Conservation (phyloP, 2,888 invertebrate genomes). For the Morpho achilles region DNA sequence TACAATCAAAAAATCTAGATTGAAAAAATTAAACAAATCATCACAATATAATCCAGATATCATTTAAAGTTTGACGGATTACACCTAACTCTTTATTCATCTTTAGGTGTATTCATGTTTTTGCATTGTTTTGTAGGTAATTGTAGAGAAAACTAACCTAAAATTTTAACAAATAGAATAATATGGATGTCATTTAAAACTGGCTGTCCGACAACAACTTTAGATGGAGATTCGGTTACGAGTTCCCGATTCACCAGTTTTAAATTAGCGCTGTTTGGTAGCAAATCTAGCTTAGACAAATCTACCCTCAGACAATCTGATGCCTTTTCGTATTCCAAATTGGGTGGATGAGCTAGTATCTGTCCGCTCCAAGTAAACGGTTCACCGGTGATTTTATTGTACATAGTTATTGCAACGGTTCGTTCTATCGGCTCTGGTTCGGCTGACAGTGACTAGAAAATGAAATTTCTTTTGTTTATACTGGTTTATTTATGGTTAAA, state of each 20-base stretch:
- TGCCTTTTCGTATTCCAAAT: constrained; percentile 38
- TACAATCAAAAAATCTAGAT: too few species aligned
- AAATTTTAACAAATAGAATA: constrained; percentile 38
- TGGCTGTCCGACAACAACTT: constrained; percentile 46
- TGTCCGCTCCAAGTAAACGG: constrained; percentile 50
- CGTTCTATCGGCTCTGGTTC: constrained; percentile 29
- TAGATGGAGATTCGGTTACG: constrained; percentile 39
- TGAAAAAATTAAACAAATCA: too few species aligned
- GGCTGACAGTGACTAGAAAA: constrained; percentile 45
- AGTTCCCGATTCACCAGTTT: constrained; percentile 43
- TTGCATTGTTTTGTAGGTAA: neutral
- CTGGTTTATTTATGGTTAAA: too few species aligned
- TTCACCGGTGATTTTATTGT: constrained; percentile 56
- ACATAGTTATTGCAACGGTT: constrained; percentile 48
- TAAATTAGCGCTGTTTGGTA: constrained; percentile 55
- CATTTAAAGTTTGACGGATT: too few species aligned
- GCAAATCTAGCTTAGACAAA: constrained; percentile 43
- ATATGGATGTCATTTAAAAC: constrained; percentile 49
- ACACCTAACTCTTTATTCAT: too few species aligned
- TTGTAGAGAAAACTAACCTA: constrained; percentile 2
- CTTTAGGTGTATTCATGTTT: too few species aligned
- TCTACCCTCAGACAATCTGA: constrained; percentile 40
- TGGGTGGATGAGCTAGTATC: constrained; percentile 39
- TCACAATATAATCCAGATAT: too few species aligned
- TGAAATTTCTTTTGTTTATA: neutral